Percentiles rank a stretch among this genome's conserved stretches.
Evolutionary conservation across 1,140 invertebrate species (phyloP).

Genomic region (Camponotus floridanus): DNA sequence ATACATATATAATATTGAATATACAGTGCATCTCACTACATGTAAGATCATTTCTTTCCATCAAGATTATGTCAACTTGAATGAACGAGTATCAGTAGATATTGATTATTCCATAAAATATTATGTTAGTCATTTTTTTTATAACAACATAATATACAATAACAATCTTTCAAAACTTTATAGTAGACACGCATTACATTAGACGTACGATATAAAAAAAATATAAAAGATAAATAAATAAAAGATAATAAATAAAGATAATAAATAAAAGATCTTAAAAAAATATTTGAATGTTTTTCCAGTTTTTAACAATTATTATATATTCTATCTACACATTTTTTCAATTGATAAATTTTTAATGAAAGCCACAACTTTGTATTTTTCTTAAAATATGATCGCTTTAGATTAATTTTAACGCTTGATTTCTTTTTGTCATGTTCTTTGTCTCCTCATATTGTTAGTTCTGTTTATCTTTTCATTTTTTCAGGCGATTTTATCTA

Average conservation of each 20-base stretch:
- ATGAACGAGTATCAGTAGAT: not conserved
- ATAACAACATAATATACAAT: no score
- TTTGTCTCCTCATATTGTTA: not conserved
- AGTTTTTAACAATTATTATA: no score
- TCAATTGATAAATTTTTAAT: not conserved
- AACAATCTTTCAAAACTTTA: not conserved
- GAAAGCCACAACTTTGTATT: not conserved
- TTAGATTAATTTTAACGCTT: not conserved
- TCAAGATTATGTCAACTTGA: constrained; percentile 3
- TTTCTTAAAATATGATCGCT: not conserved
- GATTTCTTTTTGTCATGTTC: not conserved
- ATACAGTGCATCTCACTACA: not conserved
- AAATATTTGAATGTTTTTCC: no score
- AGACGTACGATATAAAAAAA: no score
- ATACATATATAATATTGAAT: not conserved
- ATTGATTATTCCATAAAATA: constrained; percentile 28
- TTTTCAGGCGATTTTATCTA: not conserved
- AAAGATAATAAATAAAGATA: no score
- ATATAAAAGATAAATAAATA: no score
- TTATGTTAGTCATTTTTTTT: not conserved
- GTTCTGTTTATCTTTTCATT: not conserved
- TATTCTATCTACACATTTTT: not conserved
- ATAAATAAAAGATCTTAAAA: no score
- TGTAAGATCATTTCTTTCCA: not conserved
- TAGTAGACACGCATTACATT: no score